Evolutionary conservation across 2,113 vertebrate genomes (phyloP).

Genomic region (Nasalis larvatus): DNA sequence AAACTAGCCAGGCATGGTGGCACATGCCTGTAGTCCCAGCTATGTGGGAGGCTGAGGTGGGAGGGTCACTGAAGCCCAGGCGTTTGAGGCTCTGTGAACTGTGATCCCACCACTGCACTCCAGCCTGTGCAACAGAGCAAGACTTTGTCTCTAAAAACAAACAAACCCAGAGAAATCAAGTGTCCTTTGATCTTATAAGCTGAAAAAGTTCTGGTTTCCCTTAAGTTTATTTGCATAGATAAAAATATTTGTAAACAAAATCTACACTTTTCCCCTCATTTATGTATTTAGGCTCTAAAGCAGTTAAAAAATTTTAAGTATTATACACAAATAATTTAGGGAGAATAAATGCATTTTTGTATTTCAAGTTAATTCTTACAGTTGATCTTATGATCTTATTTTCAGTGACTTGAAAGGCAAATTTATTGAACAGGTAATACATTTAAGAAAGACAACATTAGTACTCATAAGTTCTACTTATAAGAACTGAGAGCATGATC

Average conservation of each 20-base stretch:
- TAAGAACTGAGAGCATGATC: background rate
- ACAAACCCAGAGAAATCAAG: slow-evolving; percentile 12
- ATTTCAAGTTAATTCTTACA: slow-evolving; percentile 39
- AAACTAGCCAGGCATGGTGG: no score
- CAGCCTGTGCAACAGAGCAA: no score
- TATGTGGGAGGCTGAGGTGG: no score
- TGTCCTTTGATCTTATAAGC: background rate
- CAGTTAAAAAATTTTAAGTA: slow-evolving; percentile 12
- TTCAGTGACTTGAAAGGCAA: slow-evolving; percentile 48
- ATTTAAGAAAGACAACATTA: background rate
- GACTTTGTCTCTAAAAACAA: no score
- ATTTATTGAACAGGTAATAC: slow-evolving; percentile 20
- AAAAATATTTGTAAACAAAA: slow-evolving; percentile 47
- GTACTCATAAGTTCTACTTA: background rate
- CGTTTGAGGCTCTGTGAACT: no score
- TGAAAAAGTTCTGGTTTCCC: background rate
- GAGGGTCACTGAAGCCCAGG: no score
- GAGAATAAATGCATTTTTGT: background rate
- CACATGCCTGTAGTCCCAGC: no score
- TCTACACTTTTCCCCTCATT: background rate
- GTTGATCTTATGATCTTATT: slow-evolving; percentile 3
- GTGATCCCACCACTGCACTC: no score
- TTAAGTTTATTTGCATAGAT: background rate
- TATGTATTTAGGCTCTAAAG: background rate
- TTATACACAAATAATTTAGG: background rate